Evolutionary conservation across 2,888 invertebrate species (phyloP).

Genomic region (Cylindroiulus punctatus): DNA sequence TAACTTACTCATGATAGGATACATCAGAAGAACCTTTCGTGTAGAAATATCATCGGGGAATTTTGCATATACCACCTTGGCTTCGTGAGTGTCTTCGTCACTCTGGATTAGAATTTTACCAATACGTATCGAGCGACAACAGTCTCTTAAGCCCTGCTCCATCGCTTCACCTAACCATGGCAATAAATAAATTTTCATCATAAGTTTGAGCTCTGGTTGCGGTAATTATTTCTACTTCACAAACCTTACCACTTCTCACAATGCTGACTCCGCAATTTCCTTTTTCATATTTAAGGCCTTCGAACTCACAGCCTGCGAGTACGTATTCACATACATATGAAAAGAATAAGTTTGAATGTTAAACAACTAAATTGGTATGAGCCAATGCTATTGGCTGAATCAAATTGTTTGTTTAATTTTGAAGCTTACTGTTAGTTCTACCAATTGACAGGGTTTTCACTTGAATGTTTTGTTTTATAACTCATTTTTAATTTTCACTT

Average conservation of each 20-base stretch:
- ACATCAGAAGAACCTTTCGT: conserved; percentile 92
- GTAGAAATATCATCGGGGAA: conserved; percentile 94
- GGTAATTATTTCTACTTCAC: neutral
- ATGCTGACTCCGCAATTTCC: conserved; percentile 99
- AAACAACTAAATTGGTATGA: too few relatives aligned
- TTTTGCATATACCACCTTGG: conserved; percentile 94
- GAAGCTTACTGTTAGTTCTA: too few relatives aligned
- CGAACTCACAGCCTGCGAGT: conserved; percentile 79
- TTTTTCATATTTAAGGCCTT: conserved; percentile 93
- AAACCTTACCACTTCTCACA: conserved; percentile 73
- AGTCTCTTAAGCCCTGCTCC: conserved; percentile 85
- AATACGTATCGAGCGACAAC: conserved; percentile 97
- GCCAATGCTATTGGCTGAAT: too few relatives aligned
- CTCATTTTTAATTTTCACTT: too few relatives aligned
- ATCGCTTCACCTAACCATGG: conserved; percentile 79
- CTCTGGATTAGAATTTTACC: conserved; percentile 98
- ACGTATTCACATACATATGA: too few relatives aligned
- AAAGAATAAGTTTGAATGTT: conserved; percentile 48
- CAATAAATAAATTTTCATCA: neutral
- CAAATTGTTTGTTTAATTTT: too few relatives aligned
- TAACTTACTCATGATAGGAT: conserved; percentile 93
- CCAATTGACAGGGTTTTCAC: too few relatives aligned
- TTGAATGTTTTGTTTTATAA: too few relatives aligned
- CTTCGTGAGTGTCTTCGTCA: conserved; percentile 95
- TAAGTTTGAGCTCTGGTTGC: neutral